A percentile compares a stretch with the other conserved stretches of the same genome.
phyloP scores from a whole-genome alignment of 2,888 invertebrate species.

The Ichneumoninae sp. region DNA sequence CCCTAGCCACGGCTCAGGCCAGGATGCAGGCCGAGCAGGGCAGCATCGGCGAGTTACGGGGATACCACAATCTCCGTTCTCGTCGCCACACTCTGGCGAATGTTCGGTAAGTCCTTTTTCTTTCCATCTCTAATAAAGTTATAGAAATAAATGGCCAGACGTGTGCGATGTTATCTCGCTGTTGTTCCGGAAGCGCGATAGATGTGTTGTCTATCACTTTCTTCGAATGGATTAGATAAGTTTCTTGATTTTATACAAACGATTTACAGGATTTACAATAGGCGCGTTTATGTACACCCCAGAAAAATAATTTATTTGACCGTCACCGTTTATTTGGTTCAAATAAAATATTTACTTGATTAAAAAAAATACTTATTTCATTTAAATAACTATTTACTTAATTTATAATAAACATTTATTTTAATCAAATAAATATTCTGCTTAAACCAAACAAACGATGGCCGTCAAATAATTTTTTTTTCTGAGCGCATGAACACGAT shows the following conservation, averaged over 20 bases:
- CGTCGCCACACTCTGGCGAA: constrained; percentile 95
- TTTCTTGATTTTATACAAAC: neutral
- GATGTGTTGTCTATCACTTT: neutral
- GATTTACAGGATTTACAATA: constrained; percentile 14
- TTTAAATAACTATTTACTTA: no score
- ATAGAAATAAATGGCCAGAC: constrained; percentile 55
- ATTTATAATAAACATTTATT: no score
- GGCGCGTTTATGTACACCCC: neutral
- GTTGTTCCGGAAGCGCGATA: neutral
- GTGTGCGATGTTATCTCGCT: constrained; percentile 6
- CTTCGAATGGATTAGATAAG: neutral
- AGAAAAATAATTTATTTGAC: no score
- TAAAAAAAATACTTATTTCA: no score
- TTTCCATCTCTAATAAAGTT: neutral
- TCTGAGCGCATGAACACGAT: neutral
- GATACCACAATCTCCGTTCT: constrained; percentile 95
- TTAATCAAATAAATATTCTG: no score
- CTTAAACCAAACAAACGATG: no score
- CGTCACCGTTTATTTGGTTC: no score
- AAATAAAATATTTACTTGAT: no score
- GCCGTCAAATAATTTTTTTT: no score
- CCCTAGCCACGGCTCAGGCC: constrained; percentile 83
- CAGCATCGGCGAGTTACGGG: constrained; percentile 95
- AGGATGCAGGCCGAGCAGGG: constrained; percentile 97
- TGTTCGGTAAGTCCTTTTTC: constrained; percentile 92